phyloP scores from a whole-genome alignment of 1,140 invertebrate species.

The Drosophila triauraria region DNA sequence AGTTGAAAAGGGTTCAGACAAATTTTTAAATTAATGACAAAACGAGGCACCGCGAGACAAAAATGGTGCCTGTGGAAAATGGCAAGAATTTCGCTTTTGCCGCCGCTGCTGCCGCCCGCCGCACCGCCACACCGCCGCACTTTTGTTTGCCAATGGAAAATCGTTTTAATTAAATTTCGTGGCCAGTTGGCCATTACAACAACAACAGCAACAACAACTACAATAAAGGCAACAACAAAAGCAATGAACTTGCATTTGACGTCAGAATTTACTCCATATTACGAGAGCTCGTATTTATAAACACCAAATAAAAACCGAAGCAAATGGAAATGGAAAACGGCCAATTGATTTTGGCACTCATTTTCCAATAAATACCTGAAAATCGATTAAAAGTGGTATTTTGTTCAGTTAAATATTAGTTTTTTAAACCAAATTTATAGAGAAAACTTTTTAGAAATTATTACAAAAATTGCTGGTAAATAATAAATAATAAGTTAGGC shows the following conservation, averaged over 20 bases:
- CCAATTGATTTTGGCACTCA: slow-evolving; percentile 23
- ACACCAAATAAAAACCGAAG: slow-evolving; percentile 5
- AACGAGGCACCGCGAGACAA: slow-evolving; percentile 55
- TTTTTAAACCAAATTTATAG: background rate
- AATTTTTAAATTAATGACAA: slow-evolving; percentile 80
- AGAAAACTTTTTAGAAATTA: too few relatives aligned
- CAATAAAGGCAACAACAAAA: slow-evolving; percentile 1
- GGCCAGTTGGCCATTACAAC: slow-evolving; percentile 26
- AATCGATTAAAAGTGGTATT: slow-evolving; percentile 1
- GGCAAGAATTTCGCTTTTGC: slow-evolving; percentile 51
- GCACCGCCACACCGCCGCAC: slow-evolving; percentile 3
- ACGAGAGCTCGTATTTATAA: slow-evolving; percentile 25
- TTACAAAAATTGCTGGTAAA: too few relatives aligned
- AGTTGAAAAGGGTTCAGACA: slow-evolving; percentile 77
- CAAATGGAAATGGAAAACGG: slow-evolving; percentile 16
- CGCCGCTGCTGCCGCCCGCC: background rate
- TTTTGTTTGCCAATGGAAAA: slow-evolving; percentile 54
- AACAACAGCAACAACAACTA: slow-evolving; percentile 1
- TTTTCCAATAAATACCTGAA: slow-evolving; percentile 23
- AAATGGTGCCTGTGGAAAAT: slow-evolving; percentile 32
- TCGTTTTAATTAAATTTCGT: slow-evolving; percentile 61
- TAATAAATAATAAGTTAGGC: too few relatives aligned
- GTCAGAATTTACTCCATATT: slow-evolving; percentile 28
- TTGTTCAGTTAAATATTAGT: background rate
- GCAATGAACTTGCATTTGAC: slow-evolving; percentile 25